phyloP scores from a whole-genome alignment of 1,140 invertebrate genomes.

The Portunus trituberculatus region DNA sequence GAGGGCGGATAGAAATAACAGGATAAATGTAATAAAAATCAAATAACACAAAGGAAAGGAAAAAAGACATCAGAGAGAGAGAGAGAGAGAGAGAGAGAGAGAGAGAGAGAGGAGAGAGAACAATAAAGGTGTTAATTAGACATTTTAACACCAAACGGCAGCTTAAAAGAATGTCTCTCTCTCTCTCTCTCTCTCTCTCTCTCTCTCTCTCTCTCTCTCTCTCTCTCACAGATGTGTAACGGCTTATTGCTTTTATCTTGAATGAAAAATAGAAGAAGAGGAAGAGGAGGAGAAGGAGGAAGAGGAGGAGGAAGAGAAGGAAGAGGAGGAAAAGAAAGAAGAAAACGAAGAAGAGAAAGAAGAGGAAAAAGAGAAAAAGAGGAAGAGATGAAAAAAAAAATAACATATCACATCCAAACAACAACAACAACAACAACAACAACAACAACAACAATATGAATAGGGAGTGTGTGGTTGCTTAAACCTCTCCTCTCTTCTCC shows the following conservation, averaged over 20 bases:
- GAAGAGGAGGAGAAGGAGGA: not conserved
- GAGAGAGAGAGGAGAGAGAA: slow-evolving; percentile 14
- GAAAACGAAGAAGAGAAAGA: not conserved
- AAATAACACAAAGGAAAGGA: not conserved
- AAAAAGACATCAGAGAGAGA: not conserved
- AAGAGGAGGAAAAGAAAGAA: not conserved
- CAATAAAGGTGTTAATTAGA: not conserved
- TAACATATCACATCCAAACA: not conserved
- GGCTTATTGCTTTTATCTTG: not conserved
- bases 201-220: slow-evolving; percentile 30
- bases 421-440: not conserved
- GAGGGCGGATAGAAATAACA: not conserved
- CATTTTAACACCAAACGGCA: not conserved
- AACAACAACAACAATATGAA: not conserved
- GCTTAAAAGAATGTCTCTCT: not conserved
- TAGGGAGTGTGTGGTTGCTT: not conserved
- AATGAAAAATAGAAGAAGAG: not conserved
- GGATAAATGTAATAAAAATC: not conserved
- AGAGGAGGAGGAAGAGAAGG: not conserved
- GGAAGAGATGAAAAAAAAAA: not conserved
- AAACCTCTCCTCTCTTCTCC: not conserved
- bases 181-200: slow-evolving; percentile 32
- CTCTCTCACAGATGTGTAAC: not conserved
- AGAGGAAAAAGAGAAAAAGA: not conserved
- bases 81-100: not conserved